phyloP scores from a whole-genome alignment of 2,113 vertebrate genomes.

The Smithornis capensis region DNA sequence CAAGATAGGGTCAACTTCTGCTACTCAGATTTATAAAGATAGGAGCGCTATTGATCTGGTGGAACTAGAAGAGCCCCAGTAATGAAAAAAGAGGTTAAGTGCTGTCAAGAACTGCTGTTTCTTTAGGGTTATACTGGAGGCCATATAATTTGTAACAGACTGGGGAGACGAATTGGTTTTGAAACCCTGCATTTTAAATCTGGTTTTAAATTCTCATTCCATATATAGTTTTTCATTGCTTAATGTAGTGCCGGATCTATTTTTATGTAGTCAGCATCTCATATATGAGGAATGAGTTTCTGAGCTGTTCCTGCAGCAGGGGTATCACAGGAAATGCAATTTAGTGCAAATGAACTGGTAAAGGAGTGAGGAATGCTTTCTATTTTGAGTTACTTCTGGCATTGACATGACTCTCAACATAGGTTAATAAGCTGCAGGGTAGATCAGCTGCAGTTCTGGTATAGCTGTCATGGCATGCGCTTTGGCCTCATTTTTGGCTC shows the following conservation, averaged over 20 bases:
- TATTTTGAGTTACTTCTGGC: neutral
- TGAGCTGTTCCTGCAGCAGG: neutral
- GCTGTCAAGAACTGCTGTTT: neutral
- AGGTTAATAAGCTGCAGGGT: neutral
- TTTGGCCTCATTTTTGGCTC: neutral
- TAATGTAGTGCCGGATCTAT: neutral
- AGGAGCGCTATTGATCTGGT: conserved; percentile 32
- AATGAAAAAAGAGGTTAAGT: conserved; percentile 31
- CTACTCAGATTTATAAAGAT: conserved; percentile 53
- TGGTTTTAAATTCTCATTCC: neutral
- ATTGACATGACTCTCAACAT: neutral
- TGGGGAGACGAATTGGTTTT: neutral
- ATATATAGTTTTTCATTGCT: neutral
- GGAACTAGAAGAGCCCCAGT: neutral
- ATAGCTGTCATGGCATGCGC: neutral
- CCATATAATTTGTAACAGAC: neutral
- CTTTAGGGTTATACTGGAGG: neutral
- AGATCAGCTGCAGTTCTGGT: neutral
- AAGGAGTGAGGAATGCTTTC: neutral
- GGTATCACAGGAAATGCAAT: neutral
- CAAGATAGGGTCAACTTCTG: conserved; percentile 20
- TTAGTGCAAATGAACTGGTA: neutral
- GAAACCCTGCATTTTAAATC: neutral
- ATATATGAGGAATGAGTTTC: neutral
- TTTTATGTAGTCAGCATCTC: neutral